These are phyloP conservation scores for Reticulitermes speratus DNA, from an alignment of 1,140 invertebrate species.

Conservation along the genomic window DNA sequence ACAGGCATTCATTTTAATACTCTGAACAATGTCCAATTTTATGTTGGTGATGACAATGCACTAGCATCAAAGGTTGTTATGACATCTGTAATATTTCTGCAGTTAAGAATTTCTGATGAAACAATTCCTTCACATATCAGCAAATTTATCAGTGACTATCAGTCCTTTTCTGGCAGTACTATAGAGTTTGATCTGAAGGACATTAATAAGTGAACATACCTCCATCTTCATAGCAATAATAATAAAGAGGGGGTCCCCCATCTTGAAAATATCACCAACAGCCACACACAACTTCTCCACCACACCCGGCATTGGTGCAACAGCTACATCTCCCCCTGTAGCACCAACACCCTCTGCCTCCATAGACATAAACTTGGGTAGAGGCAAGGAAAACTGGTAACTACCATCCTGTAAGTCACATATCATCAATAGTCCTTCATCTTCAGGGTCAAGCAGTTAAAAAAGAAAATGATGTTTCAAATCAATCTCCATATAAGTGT, in stretches of 20 bases:
- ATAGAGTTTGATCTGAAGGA: too few relatives aligned
- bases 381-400: slow-evolving; percentile 21
- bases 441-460: not conserved
- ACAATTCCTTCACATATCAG: too few relatives aligned
- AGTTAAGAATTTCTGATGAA: too few relatives aligned
- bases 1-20: too few relatives aligned
- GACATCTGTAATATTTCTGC: too few relatives aligned
- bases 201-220: slow-evolving; percentile 48
- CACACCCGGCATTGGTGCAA: slow-evolving; percentile 94
- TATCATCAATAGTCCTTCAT: not conserved
- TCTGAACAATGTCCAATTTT: too few relatives aligned
- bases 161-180: not conserved
- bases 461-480: slow-evolving; percentile 22
- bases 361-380: slow-evolving; percentile 53
- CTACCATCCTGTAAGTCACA: slow-evolving; percentile 24
- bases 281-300: slow-evolving; percentile 88
- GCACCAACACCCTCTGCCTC: slow-evolving; percentile 43
- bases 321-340: slow-evolving; percentile 51
- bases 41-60: too few relatives aligned
- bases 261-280: slow-evolving; percentile 72
- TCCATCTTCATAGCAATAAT: slow-evolving; percentile 99
- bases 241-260: slow-evolving; percentile 83
- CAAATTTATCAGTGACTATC: too few relatives aligned
- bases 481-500: not conserved
- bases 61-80: too few relatives aligned